Evolutionary conservation across 2,113 vertebrate species (phyloP), one percentile per base, ranked within the genome.

Genomic region (Cyprichromis sp.): DNA sequence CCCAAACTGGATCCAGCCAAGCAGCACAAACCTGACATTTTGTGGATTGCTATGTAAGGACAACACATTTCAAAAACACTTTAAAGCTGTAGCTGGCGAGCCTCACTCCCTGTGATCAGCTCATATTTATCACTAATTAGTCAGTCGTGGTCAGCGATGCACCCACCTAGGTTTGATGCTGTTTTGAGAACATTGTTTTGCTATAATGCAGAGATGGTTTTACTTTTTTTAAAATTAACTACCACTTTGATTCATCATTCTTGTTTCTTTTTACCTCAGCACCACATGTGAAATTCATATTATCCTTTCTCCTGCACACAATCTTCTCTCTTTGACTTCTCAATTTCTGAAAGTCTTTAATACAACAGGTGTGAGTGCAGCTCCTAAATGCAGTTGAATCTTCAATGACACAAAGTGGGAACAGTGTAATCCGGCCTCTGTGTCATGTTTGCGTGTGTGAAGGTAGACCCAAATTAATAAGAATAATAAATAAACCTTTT

Each of bases 111-210:
- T 68, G 52, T 55, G 79, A 85, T 42, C 24, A 89, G 82, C 85
- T 86, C 82, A 42, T 80, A 81, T 89, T 92, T 91, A 83, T 91
- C 50, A 82, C 85, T 38, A 87, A 93, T 95, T 93, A 92, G 93
- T 91, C 91, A 93, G 78, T 89, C 47, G 82, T 86, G 84, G 50
- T 92, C 82, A 85, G 90, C 61, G n/a, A 92, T 55, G 24, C 84
- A 38, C 81, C 14, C 17, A 85, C 87, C 71, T 82, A 91, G 85
- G 66, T 81, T 86, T 82, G 78, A 59, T 83, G 88, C 66, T 81
- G 57, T 88, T 88, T 86, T 50, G 55, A 89, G 79, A 90, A 82
- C 42, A 66, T 42, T 19, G 78, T 34, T 90, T 86, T 88, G 87
- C 87, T 52, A 50, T 61, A 55, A n/a, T 36, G 36, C 31, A 81